Percentiles rank a stretch among this genome's conserved stretches.
Evolutionary conservation across 2,888 invertebrate species (phyloP).

Genomic region (Sesamia inferens): DNA sequence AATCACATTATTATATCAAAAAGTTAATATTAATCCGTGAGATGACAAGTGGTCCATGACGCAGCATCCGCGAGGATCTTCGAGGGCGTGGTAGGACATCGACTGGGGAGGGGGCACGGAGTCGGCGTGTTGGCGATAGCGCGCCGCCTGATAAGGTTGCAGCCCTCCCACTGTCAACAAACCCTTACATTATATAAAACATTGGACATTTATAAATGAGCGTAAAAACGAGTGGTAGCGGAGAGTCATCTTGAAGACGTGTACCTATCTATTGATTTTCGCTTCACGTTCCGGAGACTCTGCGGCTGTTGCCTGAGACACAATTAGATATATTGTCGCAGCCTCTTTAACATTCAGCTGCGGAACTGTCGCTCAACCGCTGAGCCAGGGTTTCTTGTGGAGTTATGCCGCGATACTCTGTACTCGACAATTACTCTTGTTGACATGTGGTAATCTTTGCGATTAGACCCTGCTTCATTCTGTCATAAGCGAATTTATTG

Average conservation of each 20-base stretch:
- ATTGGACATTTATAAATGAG: constrained; percentile 59
- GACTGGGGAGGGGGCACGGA: constrained; percentile 75
- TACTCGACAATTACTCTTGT: constrained; percentile 33
- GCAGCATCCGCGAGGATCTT: constrained; percentile 77
- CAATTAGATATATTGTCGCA: constrained; percentile 79
- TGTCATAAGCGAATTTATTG: constrained; percentile 30
- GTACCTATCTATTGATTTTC: constrained; percentile 85
- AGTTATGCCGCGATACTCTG: neutral
- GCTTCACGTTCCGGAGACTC: constrained; percentile 70
- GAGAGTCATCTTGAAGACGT: constrained; percentile 76
- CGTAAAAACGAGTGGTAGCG: constrained; percentile 69
- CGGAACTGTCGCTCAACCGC: constrained; percentile 59
- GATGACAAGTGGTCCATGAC: constrained; percentile 72
- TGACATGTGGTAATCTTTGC: constrained; percentile 39
- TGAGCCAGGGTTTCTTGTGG: constrained; percentile 30
- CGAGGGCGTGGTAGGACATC: constrained; percentile 85
- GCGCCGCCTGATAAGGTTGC: constrained; percentile 83
- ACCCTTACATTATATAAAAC: constrained; percentile 78
- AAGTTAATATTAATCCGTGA: constrained; percentile 28
- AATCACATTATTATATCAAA: constrained; percentile 53
- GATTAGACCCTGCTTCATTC: constrained; percentile 28
- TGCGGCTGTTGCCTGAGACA: constrained; percentile 66
- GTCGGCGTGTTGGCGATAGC: constrained; percentile 82
- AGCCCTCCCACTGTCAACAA: constrained; percentile 86
- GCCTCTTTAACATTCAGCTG: constrained; percentile 78